A percentile compares a stretch with the other conserved stretches of the same genome.
These are phyloP conservation scores for Chrysochloris asiatica DNA, from an alignment of 2,113 vertebrate genomes.

Conservation along the genomic window DNA sequence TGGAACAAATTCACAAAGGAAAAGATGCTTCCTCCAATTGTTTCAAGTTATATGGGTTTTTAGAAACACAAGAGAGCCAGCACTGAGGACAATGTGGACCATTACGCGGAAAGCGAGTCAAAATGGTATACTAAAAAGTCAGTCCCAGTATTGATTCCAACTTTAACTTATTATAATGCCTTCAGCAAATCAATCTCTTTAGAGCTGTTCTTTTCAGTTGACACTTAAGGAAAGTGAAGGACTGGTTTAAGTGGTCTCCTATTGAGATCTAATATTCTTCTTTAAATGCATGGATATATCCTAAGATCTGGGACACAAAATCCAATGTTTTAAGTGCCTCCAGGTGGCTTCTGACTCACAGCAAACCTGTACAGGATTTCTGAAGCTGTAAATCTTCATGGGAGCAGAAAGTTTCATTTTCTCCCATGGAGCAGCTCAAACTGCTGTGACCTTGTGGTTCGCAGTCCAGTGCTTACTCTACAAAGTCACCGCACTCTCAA, in stretches of 20 bases:
- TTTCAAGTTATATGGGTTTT: background rate
- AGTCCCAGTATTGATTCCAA: background rate
- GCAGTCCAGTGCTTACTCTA: no score
- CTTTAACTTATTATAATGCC: background rate
- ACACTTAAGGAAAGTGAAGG: background rate
- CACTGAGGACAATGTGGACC: background rate
- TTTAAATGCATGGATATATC: constrained; percentile 30
- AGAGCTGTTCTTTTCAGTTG: background rate
- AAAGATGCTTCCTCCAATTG: background rate
- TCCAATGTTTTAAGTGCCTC: no score
- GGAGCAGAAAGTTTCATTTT: no score
- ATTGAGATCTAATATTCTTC: constrained; percentile 28
- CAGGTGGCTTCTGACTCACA: no score
- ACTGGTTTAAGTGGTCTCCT: background rate
- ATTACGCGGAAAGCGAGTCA: background rate
- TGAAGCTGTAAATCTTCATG: no score
- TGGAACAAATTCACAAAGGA: background rate
- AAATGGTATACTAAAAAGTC: background rate
- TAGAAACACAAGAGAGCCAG: background rate
- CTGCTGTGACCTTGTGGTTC: no score
- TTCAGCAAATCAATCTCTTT: background rate
- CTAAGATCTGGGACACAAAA: background rate
- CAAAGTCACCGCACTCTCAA: no score
- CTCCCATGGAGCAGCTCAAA: no score
- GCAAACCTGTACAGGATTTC: no score